These are phyloP conservation scores for Vidua macroura DNA, from an alignment of 2,113 vertebrate species.

Conservation along the genomic window DNA sequence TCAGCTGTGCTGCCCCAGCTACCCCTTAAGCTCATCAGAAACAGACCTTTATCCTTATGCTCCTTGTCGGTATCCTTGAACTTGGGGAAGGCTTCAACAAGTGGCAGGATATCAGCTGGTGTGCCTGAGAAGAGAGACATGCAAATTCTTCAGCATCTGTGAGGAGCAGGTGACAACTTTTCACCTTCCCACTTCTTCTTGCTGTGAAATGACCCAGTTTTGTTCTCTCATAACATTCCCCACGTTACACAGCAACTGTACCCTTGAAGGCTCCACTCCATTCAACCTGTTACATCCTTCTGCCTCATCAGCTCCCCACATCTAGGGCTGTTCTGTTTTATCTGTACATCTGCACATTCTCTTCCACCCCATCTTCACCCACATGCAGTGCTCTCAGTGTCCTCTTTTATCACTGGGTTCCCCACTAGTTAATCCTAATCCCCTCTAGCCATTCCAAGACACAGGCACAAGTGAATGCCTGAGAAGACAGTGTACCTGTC, in stretches of 20 bases:
- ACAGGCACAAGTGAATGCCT: not conserved
- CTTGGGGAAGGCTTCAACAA: conserved; percentile 78
- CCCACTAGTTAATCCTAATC: not conserved
- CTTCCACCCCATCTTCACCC: not conserved
- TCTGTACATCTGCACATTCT: not conserved
- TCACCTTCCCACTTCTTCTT: not conserved
- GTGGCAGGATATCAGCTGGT: conserved; percentile 84
- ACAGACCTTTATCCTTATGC: conserved; percentile 71
- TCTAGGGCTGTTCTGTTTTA: not conserved
- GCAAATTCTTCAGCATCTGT: not conserved
- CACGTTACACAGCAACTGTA: not conserved
- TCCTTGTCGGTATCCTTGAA: conserved; percentile 33
- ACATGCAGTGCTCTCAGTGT: not conserved
- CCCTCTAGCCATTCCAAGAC: not conserved
- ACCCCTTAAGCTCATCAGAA: not conserved
- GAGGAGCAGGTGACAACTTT: not conserved
- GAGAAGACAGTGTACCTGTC: conserved; percentile 74
- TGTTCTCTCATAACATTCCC: not conserved
- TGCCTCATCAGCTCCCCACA: not conserved
- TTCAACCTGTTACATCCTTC: not conserved
- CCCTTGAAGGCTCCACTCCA: not conserved
- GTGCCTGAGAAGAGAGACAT: conserved; percentile 72
- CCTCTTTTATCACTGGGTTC: not conserved
- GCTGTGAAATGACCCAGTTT: not conserved
- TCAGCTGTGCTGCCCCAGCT: not conserved